phyloP scores from a whole-genome alignment of 2,113 vertebrate genomes.

The Nyctereutes procyonoides region DNA sequence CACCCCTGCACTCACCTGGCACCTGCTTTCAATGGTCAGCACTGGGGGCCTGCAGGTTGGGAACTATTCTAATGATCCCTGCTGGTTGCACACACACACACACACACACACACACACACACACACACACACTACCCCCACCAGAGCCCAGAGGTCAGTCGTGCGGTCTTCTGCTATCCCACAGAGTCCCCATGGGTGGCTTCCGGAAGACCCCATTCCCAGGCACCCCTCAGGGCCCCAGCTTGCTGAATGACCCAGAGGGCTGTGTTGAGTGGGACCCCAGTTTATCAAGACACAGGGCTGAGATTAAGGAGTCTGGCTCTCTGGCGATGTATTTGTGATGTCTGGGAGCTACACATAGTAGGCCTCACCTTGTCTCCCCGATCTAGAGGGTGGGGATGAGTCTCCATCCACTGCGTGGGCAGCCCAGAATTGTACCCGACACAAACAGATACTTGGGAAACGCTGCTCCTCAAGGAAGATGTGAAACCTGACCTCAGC shows the following conservation, averaged over 20 bases:
- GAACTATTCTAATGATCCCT: fast-evolving
- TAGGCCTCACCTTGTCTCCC: too few relatives aligned
- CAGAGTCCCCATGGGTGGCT: fast-evolving
- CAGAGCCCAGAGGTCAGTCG: not conserved
- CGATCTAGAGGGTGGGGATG: not conserved
- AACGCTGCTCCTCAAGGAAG: not conserved
- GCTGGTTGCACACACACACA: not conserved
- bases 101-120: too few relatives aligned
- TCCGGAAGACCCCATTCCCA: not conserved
- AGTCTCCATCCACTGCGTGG: fast-evolving
- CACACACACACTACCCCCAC: fast-evolving
- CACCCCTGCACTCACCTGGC: not conserved
- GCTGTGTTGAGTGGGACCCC: not conserved
- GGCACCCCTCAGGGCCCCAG: not conserved
- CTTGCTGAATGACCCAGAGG: not conserved
- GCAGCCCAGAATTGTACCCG: not conserved
- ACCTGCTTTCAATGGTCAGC: not conserved
- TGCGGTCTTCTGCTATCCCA: fast-evolving
- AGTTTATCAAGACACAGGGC: not conserved
- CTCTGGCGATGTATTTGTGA: not conserved
- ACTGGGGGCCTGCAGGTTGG: fast-evolving
- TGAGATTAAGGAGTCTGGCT: not conserved
- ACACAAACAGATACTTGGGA: not conserved
- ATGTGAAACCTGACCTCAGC: too few relatives aligned
- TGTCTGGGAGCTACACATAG: not conserved